A percentile compares a stretch with the other conserved stretches of the same genome.
Evolutionary conservation across 2,888 invertebrate genomes (phyloP).

Genomic region (Asteroscopus sphinx): DNA sequence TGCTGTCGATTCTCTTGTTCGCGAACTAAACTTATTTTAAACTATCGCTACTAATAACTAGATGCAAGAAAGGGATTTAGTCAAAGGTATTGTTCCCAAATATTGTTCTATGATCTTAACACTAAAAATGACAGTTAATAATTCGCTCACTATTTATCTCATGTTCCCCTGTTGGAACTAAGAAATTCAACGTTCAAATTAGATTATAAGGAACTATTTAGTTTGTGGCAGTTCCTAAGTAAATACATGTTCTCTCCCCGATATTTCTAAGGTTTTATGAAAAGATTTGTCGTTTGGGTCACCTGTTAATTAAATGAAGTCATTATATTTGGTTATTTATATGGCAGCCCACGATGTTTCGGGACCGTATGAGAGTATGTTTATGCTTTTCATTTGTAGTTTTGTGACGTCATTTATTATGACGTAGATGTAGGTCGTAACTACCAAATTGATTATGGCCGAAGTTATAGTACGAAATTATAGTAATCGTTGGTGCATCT

Average conservation of each 20-base stretch:
- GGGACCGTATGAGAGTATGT: neutral
- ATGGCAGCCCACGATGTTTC: neutral
- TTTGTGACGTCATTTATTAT: neutral
- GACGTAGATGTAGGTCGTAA: neutral
- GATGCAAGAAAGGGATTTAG: no score
- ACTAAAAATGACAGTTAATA: conserved; percentile 11
- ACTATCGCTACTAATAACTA: no score
- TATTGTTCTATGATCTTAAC: no score
- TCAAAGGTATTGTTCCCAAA: no score
- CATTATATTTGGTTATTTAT: conserved; percentile 22
- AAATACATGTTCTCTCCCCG: conserved; percentile 16
- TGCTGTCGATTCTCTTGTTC: no score
- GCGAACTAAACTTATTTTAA: no score
- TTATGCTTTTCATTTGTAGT: neutral
- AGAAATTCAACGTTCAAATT: conserved; percentile 25
- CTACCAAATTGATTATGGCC: neutral
- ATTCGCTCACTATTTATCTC: neutral
- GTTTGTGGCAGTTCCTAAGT: conserved; percentile 24
- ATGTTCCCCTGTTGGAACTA: conserved; percentile 1
- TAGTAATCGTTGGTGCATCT: no score
- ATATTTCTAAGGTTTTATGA: conserved; percentile 41
- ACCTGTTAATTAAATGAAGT: conserved; percentile 34
- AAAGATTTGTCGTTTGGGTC: conserved; percentile 10
- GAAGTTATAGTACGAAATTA: no score
- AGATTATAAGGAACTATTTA: conserved; percentile 32